Percentiles rank a stretch among this genome's conserved stretches.
Evolutionary conservation across 1,140 invertebrate species (phyloP).

Genomic region (Drosophila mojavensis): DNA sequence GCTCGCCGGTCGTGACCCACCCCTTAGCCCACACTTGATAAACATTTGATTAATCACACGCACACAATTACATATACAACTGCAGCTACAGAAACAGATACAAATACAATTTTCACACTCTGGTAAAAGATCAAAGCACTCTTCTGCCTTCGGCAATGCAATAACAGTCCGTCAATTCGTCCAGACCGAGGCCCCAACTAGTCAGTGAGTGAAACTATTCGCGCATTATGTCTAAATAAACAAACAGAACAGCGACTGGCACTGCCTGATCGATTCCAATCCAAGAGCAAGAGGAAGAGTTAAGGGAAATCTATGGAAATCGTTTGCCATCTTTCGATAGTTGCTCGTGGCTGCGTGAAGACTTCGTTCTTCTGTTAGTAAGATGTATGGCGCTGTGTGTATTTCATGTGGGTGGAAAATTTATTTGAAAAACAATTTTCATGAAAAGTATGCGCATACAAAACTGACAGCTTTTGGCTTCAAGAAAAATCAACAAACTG

Average conservation of each 20-base stretch:
- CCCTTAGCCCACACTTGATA: conserved; percentile 40
- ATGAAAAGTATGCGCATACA: conserved; percentile 78
- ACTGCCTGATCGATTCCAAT: conserved; percentile 46
- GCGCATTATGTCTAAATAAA: conserved; percentile 81
- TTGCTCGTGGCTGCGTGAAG: conserved; percentile 7
- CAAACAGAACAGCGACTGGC: conserved; percentile 53
- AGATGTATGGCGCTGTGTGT: conserved; percentile 56
- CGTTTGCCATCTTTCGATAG: conserved; percentile 36
- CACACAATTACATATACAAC: conserved; percentile 29
- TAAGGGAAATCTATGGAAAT: conserved; percentile 34
- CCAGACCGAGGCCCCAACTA: conserved; percentile 28
- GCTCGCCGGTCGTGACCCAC: conserved; percentile 23
- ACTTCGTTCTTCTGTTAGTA: conserved; percentile 29
- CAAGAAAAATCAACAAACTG: conserved; percentile 75
- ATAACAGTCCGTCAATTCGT: conserved; percentile 50
- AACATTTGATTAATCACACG: conserved; percentile 78
- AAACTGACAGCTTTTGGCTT: conserved; percentile 75
- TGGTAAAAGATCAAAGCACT: conserved; percentile 67
- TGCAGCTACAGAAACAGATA: conserved; percentile 2
- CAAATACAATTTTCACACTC: conserved; percentile 49
- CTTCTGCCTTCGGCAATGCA: conserved; percentile 25
- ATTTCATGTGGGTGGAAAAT: conserved; percentile 61
- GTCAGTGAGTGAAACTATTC: conserved; percentile 77
- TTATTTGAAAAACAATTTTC: conserved; percentile 81
- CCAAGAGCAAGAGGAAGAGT: conserved; percentile 21